Conservation (phyloP, 1,140 invertebrate genomes). For the Polypedilum vanderplanki region DNA sequence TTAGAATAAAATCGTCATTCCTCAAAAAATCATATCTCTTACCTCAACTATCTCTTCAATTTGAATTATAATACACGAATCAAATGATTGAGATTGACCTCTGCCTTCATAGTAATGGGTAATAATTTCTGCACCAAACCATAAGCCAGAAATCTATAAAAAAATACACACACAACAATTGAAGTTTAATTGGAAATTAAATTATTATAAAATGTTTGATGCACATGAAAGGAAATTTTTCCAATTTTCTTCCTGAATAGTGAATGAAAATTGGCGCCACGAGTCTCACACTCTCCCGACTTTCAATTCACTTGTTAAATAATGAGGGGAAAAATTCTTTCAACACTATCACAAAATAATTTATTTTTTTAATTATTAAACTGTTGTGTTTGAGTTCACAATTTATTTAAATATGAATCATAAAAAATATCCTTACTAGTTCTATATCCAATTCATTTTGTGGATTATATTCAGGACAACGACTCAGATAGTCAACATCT, state of each 20-base stretch:
- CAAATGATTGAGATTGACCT: background rate
- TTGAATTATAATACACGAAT: background rate
- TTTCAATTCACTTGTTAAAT: background rate
- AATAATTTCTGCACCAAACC: conserved; percentile 11
- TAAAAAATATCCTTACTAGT: background rate
- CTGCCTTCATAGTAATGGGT: background rate
- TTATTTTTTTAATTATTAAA: background rate
- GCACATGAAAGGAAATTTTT: background rate
- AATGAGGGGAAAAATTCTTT: background rate
- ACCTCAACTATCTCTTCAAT: conserved; percentile 9
- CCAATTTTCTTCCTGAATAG: background rate
- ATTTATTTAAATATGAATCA: background rate
- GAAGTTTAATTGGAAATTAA: no score
- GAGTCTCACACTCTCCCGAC: background rate
- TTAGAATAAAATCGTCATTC: background rate
- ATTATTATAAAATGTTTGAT: no score
- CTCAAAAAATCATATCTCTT: background rate
- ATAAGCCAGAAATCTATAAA: background rate
- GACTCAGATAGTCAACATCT: background rate
- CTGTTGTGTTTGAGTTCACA: background rate
- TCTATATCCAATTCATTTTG: conserved; percentile 16
- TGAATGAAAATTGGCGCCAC: conserved; percentile 3
- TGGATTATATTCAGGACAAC: conserved; percentile 9
- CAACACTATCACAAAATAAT: conserved; percentile 9
- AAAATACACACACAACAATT: no score